phyloP scores from a whole-genome alignment of 1,140 invertebrate species.

The Pteromalus puparum region DNA sequence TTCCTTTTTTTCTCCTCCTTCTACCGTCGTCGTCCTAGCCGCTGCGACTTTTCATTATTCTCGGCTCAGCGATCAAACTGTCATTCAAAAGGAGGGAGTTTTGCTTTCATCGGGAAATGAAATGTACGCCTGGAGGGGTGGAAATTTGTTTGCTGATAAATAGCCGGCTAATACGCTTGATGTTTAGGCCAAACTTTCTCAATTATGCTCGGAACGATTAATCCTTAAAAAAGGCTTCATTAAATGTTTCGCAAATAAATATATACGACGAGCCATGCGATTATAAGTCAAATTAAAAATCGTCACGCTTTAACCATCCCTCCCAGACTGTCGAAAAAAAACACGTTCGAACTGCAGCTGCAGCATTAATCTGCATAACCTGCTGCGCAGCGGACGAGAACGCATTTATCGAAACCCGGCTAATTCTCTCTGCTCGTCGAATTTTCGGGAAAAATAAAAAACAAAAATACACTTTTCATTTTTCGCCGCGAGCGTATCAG shows the following conservation, averaged over 20 bases:
- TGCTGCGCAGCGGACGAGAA: not conserved
- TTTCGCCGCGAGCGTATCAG: not conserved
- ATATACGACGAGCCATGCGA: too few relatives aligned
- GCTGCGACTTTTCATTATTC: conserved; percentile 50
- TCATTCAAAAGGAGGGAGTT: conserved; percentile 37
- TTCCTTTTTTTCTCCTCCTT: not conserved
- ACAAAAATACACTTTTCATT: not conserved
- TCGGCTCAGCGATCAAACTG: conserved; percentile 44
- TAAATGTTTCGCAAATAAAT: too few relatives aligned
- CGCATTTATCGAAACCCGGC: not conserved
- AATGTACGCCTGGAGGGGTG: not conserved
- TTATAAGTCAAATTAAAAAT: too few relatives aligned
- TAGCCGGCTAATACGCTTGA: not conserved
- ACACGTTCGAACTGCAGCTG: not conserved
- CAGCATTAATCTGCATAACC: not conserved
- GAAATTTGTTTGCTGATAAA: conserved; percentile 31
- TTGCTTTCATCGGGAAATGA: conserved; percentile 15
- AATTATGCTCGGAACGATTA: not conserved
- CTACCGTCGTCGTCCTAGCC: not conserved
- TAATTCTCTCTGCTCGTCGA: too few relatives aligned
- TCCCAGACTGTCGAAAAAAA: not conserved
- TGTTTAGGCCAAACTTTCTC: not conserved
- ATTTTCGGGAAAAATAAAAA: not conserved
- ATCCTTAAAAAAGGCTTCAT: too few relatives aligned
- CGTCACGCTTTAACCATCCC: not conserved